Evolutionary conservation across 2,888 invertebrate species (phyloP).

Genomic region (Meta bourneti): DNA sequence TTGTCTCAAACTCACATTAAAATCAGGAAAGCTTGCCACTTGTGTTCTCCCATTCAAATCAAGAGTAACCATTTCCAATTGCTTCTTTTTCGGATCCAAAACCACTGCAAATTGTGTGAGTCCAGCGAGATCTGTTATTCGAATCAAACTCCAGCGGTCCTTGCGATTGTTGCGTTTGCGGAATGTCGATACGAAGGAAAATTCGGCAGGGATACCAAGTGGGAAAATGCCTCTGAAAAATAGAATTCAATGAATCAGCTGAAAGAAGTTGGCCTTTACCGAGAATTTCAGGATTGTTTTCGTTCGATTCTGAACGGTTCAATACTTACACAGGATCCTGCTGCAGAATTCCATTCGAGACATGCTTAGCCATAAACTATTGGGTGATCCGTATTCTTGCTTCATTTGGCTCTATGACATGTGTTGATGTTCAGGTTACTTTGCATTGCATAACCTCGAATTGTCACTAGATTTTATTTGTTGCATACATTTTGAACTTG

Average conservation of each 20-base stretch:
- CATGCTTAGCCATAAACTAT: too few relatives aligned
- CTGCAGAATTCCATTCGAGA: too few relatives aligned
- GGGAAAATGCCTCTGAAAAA: slow-evolving; percentile 86
- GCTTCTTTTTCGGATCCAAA: slow-evolving; percentile 85
- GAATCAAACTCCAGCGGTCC: slow-evolving; percentile 89
- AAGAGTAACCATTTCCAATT: slow-evolving; percentile 86
- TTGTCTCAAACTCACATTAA: slow-evolving; percentile 50
- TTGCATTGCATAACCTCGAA: too few relatives aligned
- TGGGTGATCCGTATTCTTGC: too few relatives aligned
- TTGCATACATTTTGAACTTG: too few relatives aligned
- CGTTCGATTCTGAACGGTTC: too few relatives aligned
- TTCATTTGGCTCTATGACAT: too few relatives aligned
- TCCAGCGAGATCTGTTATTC: slow-evolving; percentile 85
- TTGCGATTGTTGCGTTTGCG: slow-evolving; percentile 84
- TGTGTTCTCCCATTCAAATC: slow-evolving; percentile 81
- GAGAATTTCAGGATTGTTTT: too few relatives aligned
- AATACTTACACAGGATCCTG: too few relatives aligned
- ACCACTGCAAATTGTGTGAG: slow-evolving; percentile 88
- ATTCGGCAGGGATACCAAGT: slow-evolving; percentile 89
- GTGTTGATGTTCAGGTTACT: too few relatives aligned
- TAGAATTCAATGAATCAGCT: not conserved
- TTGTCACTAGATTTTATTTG: too few relatives aligned
- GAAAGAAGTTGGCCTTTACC: too few relatives aligned
- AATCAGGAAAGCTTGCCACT: slow-evolving; percentile 42
- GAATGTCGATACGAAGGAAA: slow-evolving; percentile 91